These are phyloP conservation scores for Physeter macrocephalus DNA, from an alignment of 2,113 vertebrate species.

Conservation along the genomic window DNA sequence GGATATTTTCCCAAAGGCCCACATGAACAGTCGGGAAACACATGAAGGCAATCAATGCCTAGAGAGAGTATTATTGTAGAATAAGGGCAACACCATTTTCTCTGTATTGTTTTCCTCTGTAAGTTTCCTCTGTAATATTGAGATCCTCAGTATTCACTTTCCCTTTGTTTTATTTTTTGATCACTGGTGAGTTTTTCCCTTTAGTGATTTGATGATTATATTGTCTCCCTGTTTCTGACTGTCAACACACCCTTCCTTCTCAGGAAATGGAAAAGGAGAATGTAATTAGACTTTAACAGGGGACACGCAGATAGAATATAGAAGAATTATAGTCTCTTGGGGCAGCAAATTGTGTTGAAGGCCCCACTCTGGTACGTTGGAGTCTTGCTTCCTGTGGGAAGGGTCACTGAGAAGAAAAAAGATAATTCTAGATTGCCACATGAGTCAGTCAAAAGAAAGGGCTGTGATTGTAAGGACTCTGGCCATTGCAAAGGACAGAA, in stretches of 20 bases:
- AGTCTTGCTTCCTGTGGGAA: background rate
- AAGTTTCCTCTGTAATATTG: background rate
- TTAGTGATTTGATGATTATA: background rate
- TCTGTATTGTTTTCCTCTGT: background rate
- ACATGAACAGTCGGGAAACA: background rate
- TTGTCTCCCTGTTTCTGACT: background rate
- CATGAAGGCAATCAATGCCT: background rate
- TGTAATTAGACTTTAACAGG: background rate
- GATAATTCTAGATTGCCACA: background rate
- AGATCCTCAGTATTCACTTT: background rate
- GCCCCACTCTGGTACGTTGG: background rate
- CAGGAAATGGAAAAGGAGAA: background rate
- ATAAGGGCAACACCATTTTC: background rate
- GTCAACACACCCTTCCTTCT: background rate
- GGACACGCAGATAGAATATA: background rate
- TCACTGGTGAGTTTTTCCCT: background rate
- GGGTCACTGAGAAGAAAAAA: background rate
- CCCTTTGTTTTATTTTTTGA: conserved; percentile 1
- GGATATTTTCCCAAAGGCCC: background rate
- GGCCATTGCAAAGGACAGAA: background rate
- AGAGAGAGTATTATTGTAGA: background rate
- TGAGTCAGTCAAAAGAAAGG: background rate
- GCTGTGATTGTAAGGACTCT: background rate
- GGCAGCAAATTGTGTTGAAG: background rate
- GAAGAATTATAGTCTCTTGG: background rate